A percentile compares a stretch with the other conserved stretches of the same genome.
Evolutionary conservation across 2,797 vertebrate genomes (phyloP).

Genomic region (Synaphobranchus kaupii): DNA sequence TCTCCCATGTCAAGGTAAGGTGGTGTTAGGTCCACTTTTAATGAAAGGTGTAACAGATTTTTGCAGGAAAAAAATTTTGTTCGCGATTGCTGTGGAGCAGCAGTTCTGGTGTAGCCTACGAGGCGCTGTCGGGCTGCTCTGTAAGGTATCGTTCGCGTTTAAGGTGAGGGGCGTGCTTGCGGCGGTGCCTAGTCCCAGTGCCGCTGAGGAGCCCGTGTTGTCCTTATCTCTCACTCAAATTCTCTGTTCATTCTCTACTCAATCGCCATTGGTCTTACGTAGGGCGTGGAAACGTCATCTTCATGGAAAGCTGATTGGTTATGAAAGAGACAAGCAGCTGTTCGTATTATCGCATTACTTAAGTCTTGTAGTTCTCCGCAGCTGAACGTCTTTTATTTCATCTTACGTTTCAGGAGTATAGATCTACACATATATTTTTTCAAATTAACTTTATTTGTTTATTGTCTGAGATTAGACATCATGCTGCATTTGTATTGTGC

Average conservation of each 20-base stretch:
- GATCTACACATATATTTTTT: not conserved
- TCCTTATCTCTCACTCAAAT: conserved; percentile 87
- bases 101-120: conserved; percentile 36
- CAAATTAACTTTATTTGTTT: not conserved
- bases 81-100: conserved; percentile 48
- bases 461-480: not conserved
- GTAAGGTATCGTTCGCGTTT: conserved; percentile 50
- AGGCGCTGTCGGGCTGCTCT: conserved; percentile 48
- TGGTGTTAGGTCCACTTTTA: conserved; percentile 92
- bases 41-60: conserved; percentile 78
- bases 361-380: conserved; percentile 17
- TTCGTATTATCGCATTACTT: conserved; percentile 74
- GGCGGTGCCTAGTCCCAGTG: conserved; percentile 73
- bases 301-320: conserved; percentile 84
- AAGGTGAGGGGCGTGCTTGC: conserved; percentile 53
- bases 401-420: not conserved
- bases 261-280: conserved; percentile 89
- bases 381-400: conserved; percentile 7
- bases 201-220: conserved; percentile 70
- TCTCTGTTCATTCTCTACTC: conserved; percentile 79
- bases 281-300: conserved; percentile 81
- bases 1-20: conserved; percentile 94
- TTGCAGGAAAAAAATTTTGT: conserved; percentile 53
- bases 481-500: not conserved
- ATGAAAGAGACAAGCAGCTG: conserved; percentile 71